Conservation (phyloP, 2,113 vertebrate species). For the Aspidoscelis tigris region DNA sequence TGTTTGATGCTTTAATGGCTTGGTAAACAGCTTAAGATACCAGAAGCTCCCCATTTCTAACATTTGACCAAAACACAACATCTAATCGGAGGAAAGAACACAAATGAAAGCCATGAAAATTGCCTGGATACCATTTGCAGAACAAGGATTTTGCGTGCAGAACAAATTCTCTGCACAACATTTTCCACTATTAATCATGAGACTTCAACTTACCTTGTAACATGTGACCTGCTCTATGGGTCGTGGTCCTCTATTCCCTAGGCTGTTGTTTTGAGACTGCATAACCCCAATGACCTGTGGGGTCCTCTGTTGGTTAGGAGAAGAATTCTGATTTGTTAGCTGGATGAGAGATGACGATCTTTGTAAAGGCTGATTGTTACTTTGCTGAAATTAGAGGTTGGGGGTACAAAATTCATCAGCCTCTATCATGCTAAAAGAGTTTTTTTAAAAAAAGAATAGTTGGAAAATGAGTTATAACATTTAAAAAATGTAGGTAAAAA, state of each 20-base stretch:
- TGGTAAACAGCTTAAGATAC: background rate
- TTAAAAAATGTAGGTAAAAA: background rate
- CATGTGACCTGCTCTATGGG: conserved; percentile 98
- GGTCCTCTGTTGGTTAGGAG: conserved; percentile 82
- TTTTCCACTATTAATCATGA: background rate
- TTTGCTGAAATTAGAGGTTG: conserved; percentile 72
- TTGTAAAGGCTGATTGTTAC: conserved; percentile 72
- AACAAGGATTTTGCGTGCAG: background rate
- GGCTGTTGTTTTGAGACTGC: conserved; percentile 87
- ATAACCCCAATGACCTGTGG: conserved; percentile 82
- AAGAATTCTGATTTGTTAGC: conserved; percentile 85
- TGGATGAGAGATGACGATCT: conserved; percentile 87
- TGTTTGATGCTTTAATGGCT: background rate
- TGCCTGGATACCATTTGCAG: too few relatives aligned
- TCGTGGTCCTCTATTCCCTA: conserved; percentile 89
- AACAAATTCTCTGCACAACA: fast-evolving
- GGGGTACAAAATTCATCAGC: conserved; percentile 33
- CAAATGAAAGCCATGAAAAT: background rate
- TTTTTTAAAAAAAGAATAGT: too few relatives aligned
- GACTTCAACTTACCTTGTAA: conserved; percentile 88
- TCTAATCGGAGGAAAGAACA: background rate
- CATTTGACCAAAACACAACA: background rate
- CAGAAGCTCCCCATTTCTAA: background rate
- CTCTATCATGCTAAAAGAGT: too few relatives aligned
- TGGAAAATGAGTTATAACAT: too few relatives aligned